These are phyloP conservation scores for Poeciliopsis infans DNA, from an alignment of 2,797 vertebrate species.

Conservation along the genomic window DNA sequence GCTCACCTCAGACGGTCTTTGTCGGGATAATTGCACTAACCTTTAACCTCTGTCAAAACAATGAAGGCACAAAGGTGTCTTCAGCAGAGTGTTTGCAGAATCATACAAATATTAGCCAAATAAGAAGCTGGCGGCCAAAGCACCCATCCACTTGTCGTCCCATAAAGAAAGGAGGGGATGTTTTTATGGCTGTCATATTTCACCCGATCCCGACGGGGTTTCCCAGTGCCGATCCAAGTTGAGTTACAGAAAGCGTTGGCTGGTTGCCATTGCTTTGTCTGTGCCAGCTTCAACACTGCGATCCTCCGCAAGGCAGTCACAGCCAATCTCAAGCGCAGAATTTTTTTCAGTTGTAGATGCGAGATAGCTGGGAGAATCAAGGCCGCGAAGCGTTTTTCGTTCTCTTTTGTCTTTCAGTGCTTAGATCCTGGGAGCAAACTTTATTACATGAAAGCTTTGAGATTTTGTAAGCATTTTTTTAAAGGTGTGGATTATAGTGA, in stretches of 20 bases:
- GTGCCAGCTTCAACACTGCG: conserved; percentile 79
- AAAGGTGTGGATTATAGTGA: not conserved
- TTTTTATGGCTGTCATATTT: conserved; percentile 84
- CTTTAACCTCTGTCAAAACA: conserved; percentile 62
- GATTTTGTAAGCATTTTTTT: conserved; percentile 16
- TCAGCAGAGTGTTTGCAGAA: conserved; percentile 7
- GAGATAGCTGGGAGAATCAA: conserved; percentile 54
- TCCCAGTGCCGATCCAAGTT: conserved; percentile 68
- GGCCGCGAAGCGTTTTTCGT: conserved; percentile 61
- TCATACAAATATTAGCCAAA: conserved; percentile 1
- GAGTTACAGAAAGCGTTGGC: conserved; percentile 69
- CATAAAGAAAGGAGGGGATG: conserved; percentile 61
- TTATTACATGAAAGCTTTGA: conserved; percentile 23
- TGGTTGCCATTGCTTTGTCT: conserved; percentile 54
- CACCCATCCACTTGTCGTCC: not conserved
- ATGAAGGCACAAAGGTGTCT: conserved; percentile 41
- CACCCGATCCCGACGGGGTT: conserved; percentile 75
- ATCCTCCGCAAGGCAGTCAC: conserved; percentile 79
- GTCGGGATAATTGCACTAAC: conserved; percentile 64
- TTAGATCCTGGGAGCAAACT: conserved; percentile 29
- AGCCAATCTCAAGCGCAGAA: conserved; percentile 74
- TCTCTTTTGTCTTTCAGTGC: conserved; percentile 24
- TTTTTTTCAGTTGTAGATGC: conserved; percentile 65
- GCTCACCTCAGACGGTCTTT: conserved; percentile 58
- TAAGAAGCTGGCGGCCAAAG: not conserved